Percentiles rank a stretch among this genome's conserved stretches.
Conservation (phyloP, 2,797 vertebrate species). For the Poeciliopsis gracilis region DNA sequence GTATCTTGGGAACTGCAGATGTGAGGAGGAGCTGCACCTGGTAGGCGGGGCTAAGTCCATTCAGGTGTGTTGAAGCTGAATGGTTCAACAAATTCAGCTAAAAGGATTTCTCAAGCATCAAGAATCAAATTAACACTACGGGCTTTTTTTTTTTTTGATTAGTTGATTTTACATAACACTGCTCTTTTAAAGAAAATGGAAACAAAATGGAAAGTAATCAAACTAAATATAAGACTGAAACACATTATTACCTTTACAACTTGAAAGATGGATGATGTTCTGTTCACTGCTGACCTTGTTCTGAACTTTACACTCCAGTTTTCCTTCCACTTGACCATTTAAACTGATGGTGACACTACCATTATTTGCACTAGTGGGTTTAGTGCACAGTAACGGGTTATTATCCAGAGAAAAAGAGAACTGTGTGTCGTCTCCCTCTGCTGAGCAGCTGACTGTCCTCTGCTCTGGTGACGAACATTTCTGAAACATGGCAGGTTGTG, state of each 20-base stretch:
- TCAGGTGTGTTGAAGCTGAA: too few species aligned
- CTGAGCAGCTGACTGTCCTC: neutral
- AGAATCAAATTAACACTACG: too few species aligned
- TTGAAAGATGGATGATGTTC: neutral
- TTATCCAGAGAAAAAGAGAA: neutral
- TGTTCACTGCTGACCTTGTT: constrained; percentile 1
- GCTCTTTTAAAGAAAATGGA: neutral
- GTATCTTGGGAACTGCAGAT: too few species aligned
- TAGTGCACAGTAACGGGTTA: neutral
- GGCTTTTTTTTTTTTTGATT: too few species aligned
- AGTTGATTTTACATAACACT: too few species aligned
- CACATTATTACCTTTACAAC: neutral
- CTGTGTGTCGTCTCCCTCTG: neutral
- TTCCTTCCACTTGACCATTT: neutral
- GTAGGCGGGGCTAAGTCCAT: too few species aligned
- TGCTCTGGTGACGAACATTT: neutral
- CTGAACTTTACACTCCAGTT: neutral
- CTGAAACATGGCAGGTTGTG: neutral
- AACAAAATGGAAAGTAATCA: neutral
- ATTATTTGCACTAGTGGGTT: neutral
- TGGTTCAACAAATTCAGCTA: too few species aligned
- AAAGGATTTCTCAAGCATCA: too few species aligned
- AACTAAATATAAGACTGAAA: neutral
- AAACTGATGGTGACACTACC: neutral
- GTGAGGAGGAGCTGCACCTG: too few species aligned